These are phyloP conservation scores for Pachyuromys duprasi DNA, from an alignment of 2,797 vertebrate genomes.

Conservation along the genomic window DNA sequence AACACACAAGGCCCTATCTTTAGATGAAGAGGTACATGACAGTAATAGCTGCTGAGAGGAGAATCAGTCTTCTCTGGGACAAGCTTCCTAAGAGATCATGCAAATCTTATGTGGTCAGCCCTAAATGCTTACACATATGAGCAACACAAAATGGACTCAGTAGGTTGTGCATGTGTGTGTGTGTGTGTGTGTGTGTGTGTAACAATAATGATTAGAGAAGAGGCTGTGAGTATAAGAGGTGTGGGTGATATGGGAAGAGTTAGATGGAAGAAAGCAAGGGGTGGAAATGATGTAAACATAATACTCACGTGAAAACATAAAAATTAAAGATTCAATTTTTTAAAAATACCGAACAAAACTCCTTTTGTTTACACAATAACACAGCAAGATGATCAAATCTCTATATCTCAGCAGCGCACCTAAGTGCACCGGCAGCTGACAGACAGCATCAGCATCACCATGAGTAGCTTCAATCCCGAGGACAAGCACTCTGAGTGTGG, in stretches of 20 bases:
- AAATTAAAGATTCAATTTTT: background rate
- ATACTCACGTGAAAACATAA: background rate
- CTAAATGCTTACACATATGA: background rate
- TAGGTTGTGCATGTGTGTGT: background rate
- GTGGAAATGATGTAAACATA: too few species aligned
- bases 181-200: background rate
- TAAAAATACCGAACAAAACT: background rate
- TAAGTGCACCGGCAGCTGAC: constrained; percentile 6
- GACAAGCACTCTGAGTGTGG: background rate
- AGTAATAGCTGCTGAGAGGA: background rate
- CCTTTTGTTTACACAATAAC: constrained; percentile 10
- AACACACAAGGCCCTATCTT: background rate
- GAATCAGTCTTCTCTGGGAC: background rate
- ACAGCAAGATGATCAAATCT: constrained; percentile 34
- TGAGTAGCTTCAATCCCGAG: background rate
- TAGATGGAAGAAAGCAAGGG: background rate
- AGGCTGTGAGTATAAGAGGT: background rate
- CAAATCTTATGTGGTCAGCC: background rate
- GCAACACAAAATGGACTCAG: background rate
- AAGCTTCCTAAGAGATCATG: background rate
- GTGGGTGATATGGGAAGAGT: background rate
- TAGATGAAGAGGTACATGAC: too few species aligned
- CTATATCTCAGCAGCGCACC: constrained; percentile 15
- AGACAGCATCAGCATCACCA: background rate
- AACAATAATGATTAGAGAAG: background rate